These are phyloP conservation scores for Leucosticte australis DNA, from an alignment of 2,113 vertebrate species.

Conservation along the genomic window DNA sequence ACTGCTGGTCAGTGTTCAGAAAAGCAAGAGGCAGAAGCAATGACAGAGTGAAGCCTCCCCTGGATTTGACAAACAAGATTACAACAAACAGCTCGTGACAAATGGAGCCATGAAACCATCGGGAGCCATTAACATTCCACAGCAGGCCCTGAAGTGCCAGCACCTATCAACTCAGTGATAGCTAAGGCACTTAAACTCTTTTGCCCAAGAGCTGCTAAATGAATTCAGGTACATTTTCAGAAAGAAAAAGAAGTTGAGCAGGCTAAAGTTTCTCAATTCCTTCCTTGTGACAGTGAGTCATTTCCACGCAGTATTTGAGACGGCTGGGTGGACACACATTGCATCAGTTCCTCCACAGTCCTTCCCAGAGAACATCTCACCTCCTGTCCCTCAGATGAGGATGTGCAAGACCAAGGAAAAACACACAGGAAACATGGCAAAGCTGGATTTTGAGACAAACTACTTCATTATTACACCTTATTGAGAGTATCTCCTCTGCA, in stretches of 20 bases:
- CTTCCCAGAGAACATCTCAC: conserved; percentile 1
- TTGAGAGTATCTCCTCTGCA: not conserved
- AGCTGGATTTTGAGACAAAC: conserved; percentile 16
- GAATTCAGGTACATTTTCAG: not conserved
- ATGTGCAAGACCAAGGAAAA: conserved; percentile 10
- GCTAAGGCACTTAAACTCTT: conserved; percentile 72
- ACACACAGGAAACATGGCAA: conserved; percentile 27
- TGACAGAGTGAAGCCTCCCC: not conserved
- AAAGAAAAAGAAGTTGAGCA: not conserved
- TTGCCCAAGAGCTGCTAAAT: not conserved
- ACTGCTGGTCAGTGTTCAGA: not conserved
- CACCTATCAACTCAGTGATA: not conserved
- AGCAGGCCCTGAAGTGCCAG: conserved; percentile 12
- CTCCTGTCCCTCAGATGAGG: not conserved
- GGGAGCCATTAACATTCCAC: conserved; percentile 4
- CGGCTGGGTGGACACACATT: not conserved
- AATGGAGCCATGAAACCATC: not conserved
- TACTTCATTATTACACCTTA: conserved; percentile 12
- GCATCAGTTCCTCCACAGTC: conserved; percentile 1
- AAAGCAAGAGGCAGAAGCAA: conserved; percentile 22
- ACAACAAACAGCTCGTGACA: not conserved
- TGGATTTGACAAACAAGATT: not conserved
- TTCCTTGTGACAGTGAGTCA: conserved; percentile 5
- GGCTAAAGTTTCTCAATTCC: not conserved
- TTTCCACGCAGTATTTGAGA: not conserved